These are phyloP conservation scores for Terrapene triunguis DNA, from an alignment of 2,113 vertebrate genomes.

Conservation along the genomic window DNA sequence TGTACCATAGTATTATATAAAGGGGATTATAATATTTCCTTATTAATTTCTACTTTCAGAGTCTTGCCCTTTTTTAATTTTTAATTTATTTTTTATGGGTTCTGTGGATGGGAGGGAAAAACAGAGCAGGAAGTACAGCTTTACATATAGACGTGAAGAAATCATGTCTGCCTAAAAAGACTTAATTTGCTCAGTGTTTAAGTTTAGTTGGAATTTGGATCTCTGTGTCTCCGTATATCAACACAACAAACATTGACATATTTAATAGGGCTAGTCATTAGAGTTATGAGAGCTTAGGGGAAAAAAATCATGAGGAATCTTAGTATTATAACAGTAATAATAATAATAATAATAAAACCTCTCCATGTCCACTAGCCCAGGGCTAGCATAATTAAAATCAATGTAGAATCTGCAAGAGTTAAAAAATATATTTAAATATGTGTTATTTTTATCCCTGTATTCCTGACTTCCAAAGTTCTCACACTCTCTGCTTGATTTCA, in stretches of 20 bases:
- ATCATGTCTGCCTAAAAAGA: constrained; percentile 1
- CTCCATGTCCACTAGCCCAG: constrained; percentile 31
- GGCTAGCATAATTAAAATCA: constrained; percentile 71
- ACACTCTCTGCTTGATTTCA: background rate
- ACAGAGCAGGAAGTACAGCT: background rate
- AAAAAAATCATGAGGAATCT: constrained; percentile 64
- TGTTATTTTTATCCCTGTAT: constrained; percentile 45
- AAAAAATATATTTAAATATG: constrained; percentile 51
- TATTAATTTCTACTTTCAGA: background rate
- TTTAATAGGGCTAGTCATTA: constrained; percentile 73
- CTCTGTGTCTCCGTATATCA: constrained; percentile 64
- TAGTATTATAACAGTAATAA: constrained; percentile 17
- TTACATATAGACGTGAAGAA: background rate
- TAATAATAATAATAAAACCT: background rate
- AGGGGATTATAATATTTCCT: background rate
- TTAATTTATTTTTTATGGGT: background rate
- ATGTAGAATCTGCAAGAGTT: constrained; percentile 40
- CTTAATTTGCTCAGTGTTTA: background rate
- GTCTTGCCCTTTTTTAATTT: no score
- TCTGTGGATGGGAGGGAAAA: background rate
- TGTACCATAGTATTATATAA: background rate
- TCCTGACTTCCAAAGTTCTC: constrained; percentile 15
- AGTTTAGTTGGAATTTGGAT: constrained; percentile 31
- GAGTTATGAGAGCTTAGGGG: constrained; percentile 39
- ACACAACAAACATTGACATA: constrained; percentile 63